These are phyloP conservation scores for Cotesia glomerata DNA, from an alignment of 1,140 invertebrate species.

Conservation along the genomic window DNA sequence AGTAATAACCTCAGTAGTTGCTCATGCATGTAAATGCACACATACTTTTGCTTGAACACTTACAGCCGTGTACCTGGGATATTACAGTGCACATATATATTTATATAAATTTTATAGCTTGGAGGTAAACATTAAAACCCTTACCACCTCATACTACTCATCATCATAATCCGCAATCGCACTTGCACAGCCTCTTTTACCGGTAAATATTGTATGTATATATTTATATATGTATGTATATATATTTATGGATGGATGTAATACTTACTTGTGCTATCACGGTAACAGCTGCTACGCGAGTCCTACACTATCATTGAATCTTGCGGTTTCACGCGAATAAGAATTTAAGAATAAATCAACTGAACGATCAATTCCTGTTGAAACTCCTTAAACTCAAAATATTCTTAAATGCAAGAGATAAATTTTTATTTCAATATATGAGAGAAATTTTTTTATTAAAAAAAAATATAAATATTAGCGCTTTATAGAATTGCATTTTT, in stretches of 20 bases:
- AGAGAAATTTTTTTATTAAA: no score
- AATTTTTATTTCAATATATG: no score
- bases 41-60: background rate
- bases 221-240: no score
- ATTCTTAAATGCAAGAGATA: no score
- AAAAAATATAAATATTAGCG: no score
- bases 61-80: conserved; percentile 15
- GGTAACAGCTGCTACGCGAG: conserved; percentile 35
- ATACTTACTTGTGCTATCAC: conserved; percentile 25
- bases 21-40: no score
- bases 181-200: conserved; percentile 22
- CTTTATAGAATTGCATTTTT: no score
- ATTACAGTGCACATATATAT: conserved; percentile 7
- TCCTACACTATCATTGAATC: conserved; percentile 31
- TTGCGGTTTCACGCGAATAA: conserved; percentile 30
- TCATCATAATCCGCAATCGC: background rate
- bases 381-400: no score
- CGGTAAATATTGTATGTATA: no score
- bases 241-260: no score
- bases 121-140: conserved; percentile 23
- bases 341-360: background rate
- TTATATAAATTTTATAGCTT: background rate
- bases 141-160: background rate
- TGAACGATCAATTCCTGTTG: background rate
- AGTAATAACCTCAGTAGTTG: no score